Percentiles rank a stretch among this genome's conserved stretches.
Conservation (phyloP, 37 sponge, comb jelly and placozoan species). For the Cliona cf. orientalis region DNA sequence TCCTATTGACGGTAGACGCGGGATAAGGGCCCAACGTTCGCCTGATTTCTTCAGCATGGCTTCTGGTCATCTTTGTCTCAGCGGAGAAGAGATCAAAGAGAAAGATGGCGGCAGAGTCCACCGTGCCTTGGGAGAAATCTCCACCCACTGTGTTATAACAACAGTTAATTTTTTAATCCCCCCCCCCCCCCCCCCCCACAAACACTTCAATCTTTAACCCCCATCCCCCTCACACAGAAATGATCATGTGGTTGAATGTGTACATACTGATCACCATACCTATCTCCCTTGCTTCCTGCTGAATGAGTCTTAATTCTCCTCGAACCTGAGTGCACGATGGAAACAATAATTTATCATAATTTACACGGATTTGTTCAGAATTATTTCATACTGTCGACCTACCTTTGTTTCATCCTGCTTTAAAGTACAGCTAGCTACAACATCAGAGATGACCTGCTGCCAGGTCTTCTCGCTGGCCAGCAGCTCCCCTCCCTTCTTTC, state of each 20-base stretch:
- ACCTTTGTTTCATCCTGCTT: constrained; percentile 9
- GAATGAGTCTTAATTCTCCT: constrained; percentile 23
- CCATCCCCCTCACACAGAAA: too few species aligned
- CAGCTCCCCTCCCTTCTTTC: too few species aligned
- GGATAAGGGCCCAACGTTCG: constrained; percentile 71
- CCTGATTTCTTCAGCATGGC: constrained; percentile 47
- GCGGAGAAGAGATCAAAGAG: constrained; percentile 52
- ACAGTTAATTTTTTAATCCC: too few species aligned
- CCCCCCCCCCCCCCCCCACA: too few species aligned
- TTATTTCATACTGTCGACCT: too few species aligned
- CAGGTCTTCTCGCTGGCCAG: background rate
- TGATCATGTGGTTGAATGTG: background rate
- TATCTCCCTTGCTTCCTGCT: constrained; percentile 45
- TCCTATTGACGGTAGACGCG: constrained; percentile 61
- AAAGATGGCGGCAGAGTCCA: constrained; percentile 58
- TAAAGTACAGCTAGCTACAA: background rate
- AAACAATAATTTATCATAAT: background rate
- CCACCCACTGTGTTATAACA: constrained; percentile 42
- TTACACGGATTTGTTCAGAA: too few species aligned
- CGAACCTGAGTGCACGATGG: constrained; percentile 31
- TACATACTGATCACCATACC: constrained; percentile 23
- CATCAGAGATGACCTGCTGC: background rate
- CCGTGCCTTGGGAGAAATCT: constrained; percentile 29
- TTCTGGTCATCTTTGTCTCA: constrained; percentile 20
- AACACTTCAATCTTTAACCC: too few species aligned